These are phyloP conservation scores for Polyommatus icarus DNA, from an alignment of 2,888 invertebrate species.

Conservation along the genomic window DNA sequence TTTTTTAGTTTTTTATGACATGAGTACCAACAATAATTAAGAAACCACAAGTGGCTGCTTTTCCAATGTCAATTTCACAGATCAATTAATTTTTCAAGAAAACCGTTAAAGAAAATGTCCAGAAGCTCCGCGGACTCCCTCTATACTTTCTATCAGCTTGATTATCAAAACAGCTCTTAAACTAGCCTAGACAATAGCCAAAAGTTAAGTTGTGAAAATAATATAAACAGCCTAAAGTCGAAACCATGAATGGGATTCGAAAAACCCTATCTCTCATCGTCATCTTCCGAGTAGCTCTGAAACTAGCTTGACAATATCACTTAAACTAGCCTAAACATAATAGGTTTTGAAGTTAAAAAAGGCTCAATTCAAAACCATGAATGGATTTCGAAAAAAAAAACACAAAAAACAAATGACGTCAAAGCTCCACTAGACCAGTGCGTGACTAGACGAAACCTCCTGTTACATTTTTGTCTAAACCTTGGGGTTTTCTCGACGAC, in stretches of 20 bases:
- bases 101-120: no score
- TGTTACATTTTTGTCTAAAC: constrained; percentile 63
- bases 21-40: no score
- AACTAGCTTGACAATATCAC: no score
- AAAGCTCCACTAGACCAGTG: constrained; percentile 22
- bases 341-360: background rate
- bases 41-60: no score
- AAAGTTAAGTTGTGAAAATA: background rate
- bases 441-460: constrained; percentile 55
- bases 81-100: no score
- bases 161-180: no score
- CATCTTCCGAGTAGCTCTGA: no score
- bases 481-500: constrained; percentile 69
- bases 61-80: no score
- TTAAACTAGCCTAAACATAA: background rate
- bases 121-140: no score
- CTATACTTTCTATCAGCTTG: no score
- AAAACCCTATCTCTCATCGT: no score
- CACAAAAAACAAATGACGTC: background rate
- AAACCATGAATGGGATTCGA: background rate
- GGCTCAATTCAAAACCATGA: background rate
- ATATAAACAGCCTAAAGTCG: background rate
- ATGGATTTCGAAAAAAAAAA: background rate
- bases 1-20: no score
- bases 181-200: background rate